Conservation (phyloP, 2,113 vertebrate species). For the Dicaeum eximium region DNA sequence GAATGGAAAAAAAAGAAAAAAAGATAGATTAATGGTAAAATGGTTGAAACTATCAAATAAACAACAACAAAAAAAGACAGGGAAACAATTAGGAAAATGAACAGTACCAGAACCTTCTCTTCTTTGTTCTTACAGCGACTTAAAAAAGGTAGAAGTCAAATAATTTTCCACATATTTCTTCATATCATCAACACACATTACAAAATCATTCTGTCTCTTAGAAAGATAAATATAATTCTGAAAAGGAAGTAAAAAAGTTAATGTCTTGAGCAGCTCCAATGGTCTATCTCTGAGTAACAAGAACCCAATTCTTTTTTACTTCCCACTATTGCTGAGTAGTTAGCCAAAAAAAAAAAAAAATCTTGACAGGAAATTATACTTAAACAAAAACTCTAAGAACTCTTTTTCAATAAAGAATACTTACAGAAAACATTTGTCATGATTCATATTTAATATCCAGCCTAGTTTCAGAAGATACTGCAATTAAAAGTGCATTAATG, state of each 20-base stretch:
- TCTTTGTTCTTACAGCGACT: neutral
- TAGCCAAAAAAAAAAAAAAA: neutral
- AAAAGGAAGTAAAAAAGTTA: neutral
- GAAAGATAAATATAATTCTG: neutral
- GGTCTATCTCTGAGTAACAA: neutral
- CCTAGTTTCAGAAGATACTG: neutral
- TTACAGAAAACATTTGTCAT: constrained; percentile 6
- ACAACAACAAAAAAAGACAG: neutral
- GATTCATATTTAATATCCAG: constrained; percentile 16
- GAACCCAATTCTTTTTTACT: neutral
- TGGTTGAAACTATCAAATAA: neutral
- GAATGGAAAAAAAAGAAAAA: neutral
- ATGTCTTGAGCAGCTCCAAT: neutral
- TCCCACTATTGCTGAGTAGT: neutral
- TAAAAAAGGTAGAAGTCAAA: neutral
- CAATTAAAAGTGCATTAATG: constrained; percentile 38
- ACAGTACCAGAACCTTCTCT: neutral
- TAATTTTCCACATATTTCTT: neutral
- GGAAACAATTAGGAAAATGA: neutral
- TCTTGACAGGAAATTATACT: neutral
- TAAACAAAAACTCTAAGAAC: neutral
- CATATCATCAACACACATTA: neutral
- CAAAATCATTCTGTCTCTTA: neutral
- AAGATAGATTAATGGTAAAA: neutral
- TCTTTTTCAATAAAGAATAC: neutral